Percentiles rank a stretch among this genome's conserved stretches.
Conservation (phyloP, 2,113 vertebrate species). For the Lasiurus cinereus region DNA sequence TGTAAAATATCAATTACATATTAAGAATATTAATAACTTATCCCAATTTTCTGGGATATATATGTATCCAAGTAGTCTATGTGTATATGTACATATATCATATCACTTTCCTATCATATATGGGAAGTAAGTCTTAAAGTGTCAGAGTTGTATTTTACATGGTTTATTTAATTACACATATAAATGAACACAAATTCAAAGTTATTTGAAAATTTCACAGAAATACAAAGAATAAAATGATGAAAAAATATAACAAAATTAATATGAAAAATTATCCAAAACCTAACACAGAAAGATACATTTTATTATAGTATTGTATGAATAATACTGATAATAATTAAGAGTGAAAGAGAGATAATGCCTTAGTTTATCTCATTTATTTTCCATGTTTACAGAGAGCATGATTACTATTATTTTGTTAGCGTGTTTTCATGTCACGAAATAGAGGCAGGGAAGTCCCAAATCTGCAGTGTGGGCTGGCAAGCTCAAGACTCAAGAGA, state of each 20-base stretch:
- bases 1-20: background rate
- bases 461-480: background rate
- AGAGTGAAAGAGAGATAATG: background rate
- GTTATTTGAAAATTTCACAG: conserved; percentile 16
- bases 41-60: background rate
- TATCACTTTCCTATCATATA: background rate
- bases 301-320: background rate
- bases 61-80: background rate
- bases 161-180: background rate
- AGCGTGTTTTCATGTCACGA: background rate
- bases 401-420: background rate
- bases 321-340: background rate
- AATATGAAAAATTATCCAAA: background rate
- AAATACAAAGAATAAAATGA: background rate
- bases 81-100: background rate
- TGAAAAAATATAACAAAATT: background rate
- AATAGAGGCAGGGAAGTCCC: background rate
- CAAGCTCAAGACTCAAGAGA: background rate
- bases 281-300: background rate
- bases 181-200: background rate
- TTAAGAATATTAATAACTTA: background rate
- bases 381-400: background rate
- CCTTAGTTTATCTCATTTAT: background rate
- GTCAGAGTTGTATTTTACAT: background rate
- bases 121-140: background rate